Percentiles rank a stretch among this genome's conserved stretches.
phyloP scores from a whole-genome alignment of 2,797 vertebrate genomes.

The Babyrousa celebensis region DNA sequence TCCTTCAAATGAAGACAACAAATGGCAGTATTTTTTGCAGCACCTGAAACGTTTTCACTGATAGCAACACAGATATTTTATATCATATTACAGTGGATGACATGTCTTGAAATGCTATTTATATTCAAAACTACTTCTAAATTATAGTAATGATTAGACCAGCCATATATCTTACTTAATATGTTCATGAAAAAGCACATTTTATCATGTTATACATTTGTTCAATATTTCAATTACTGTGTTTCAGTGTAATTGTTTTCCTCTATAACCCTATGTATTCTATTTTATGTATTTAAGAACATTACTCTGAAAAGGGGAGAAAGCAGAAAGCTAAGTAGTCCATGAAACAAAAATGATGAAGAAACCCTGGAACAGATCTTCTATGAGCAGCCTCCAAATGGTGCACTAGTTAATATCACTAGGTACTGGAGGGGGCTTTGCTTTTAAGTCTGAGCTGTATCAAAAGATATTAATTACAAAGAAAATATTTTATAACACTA shows the following conservation, averaged over 20 bases:
- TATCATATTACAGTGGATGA: slow-evolving; percentile 33
- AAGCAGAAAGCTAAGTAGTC: neutral
- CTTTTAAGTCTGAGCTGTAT: neutral
- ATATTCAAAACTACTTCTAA: slow-evolving; percentile 44
- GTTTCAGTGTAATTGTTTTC: slow-evolving; percentile 31
- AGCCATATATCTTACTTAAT: slow-evolving; percentile 58
- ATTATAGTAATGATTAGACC: slow-evolving; percentile 35
- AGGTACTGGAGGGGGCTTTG: neutral
- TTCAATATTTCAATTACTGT: slow-evolving; percentile 39
- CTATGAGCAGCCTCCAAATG: neutral
- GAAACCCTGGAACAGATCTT: neutral
- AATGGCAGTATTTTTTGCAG: neutral
- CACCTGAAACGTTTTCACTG: slow-evolving; percentile 52
- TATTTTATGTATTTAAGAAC: neutral
- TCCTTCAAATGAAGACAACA: slow-evolving; percentile 28
- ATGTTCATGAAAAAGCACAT: slow-evolving; percentile 57
- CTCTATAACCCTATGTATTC: slow-evolving; percentile 1
- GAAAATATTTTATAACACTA: neutral
- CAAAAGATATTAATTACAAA: neutral
- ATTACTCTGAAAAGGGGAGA: neutral
- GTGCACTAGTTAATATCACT: neutral
- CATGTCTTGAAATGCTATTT: slow-evolving; percentile 65
- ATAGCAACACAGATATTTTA: neutral
- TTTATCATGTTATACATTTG: neutral
- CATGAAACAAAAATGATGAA: neutral